Percentiles rank a stretch among this genome's conserved stretches.
These are phyloP conservation scores for Neogale vison DNA, from an alignment of 2,113 vertebrate species.

Conservation along the genomic window DNA sequence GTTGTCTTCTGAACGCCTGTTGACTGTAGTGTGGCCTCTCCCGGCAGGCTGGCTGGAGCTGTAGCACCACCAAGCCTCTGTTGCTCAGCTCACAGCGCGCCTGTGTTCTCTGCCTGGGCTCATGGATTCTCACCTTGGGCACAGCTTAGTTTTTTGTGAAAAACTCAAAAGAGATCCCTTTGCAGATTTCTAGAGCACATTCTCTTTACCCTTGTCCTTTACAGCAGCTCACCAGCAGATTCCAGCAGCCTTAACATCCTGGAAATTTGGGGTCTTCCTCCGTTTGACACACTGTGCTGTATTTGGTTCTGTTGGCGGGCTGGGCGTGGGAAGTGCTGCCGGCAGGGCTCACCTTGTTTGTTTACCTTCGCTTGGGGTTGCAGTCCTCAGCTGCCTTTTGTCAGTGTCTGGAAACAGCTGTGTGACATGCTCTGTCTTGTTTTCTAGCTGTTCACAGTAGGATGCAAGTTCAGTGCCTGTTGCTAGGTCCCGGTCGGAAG, in stretches of 20 bases:
- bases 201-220: neutral
- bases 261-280: neutral
- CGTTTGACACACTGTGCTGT: neutral
- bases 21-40: neutral
- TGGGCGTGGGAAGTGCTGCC: neutral
- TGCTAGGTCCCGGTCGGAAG: neutral
- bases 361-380: rapidly evolving
- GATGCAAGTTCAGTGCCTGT: neutral
- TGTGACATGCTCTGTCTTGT: rapidly evolving
- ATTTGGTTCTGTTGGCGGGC: too few relatives aligned
- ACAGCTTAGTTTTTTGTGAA: neutral
- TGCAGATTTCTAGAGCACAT: neutral
- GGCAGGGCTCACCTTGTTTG: neutral
- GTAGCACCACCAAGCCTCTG: rapidly evolving
- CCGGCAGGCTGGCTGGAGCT: neutral
- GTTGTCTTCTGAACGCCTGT: neutral
- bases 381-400: neutral
- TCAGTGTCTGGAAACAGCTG: neutral
- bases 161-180: neutral
- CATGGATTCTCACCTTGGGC: neutral
- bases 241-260: neutral
- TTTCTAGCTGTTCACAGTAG: neutral
- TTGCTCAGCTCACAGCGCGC: neutral
- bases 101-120: neutral
- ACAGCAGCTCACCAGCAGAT: neutral